Percentiles rank a stretch among this genome's conserved stretches.
These are phyloP conservation scores for Sarcophaga subvicina DNA, from an alignment of 2,888 invertebrate species.

Conservation along the genomic window DNA sequence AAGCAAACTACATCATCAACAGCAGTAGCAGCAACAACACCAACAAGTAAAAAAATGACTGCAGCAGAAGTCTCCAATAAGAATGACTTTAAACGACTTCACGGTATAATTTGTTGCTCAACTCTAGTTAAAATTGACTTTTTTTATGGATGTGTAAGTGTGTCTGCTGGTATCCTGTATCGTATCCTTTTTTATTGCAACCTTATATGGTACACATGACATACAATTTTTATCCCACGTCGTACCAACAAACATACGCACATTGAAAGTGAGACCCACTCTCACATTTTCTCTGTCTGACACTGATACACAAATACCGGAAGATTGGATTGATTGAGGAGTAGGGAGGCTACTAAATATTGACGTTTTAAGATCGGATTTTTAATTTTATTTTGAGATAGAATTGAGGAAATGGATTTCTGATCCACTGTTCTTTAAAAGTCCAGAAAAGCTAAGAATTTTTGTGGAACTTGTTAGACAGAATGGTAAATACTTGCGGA, in stretches of 20 bases:
- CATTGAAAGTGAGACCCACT: not conserved
- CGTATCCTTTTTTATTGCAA: slow-evolving; percentile 30
- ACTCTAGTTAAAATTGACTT: slow-evolving; percentile 61
- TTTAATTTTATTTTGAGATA: too few species aligned
- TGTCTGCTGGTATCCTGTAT: not conserved
- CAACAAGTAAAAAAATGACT: not conserved
- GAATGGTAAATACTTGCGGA: too few species aligned
- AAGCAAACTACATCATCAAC: not conserved
- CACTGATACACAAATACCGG: slow-evolving; percentile 20
- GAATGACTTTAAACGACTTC: slow-evolving; percentile 35
- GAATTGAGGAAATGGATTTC: too few species aligned
- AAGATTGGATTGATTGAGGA: slow-evolving; percentile 18
- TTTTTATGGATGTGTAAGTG: slow-evolving; percentile 35
- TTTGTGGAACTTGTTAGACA: too few species aligned
- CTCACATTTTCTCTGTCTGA: not conserved
- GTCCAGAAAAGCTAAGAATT: too few species aligned
- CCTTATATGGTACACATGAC: slow-evolving; percentile 3
- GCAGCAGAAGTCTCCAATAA: not conserved
- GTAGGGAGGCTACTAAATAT: not conserved
- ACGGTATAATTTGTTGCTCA: slow-evolving; percentile 62
- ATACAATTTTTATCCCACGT: slow-evolving; percentile 6
- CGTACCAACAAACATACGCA: not conserved
- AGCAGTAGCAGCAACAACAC: slow-evolving; percentile 12
- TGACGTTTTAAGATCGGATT: not conserved
- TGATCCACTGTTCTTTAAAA: too few species aligned